Percentiles rank a stretch among this genome's conserved stretches.
Evolutionary conservation across 2,797 vertebrate genomes (phyloP).

Genomic region (Sphenodon punctatus): DNA sequence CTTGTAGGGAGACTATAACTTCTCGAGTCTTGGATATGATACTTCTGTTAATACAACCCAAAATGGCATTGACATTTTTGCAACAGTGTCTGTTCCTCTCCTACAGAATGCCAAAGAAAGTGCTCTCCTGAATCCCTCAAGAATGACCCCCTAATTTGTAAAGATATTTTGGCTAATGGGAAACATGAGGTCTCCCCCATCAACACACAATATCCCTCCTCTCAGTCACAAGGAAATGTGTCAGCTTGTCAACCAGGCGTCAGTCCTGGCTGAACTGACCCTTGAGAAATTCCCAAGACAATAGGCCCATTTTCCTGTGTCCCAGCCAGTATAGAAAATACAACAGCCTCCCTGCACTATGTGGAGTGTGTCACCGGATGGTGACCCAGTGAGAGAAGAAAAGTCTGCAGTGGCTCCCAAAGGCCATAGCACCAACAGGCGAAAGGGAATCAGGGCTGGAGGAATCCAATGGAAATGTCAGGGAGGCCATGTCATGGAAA

Average conservation of each 20-base stretch:
- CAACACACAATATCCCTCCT: neutral
- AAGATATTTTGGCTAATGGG: neutral
- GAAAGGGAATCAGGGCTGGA: neutral
- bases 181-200: neutral
- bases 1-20: too few relatives aligned
- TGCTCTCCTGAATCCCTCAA: neutral
- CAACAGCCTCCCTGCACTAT: neutral
- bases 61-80: too few relatives aligned
- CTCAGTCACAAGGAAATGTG: neutral
- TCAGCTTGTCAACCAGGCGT: neutral
- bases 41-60: too few relatives aligned
- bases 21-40: too few relatives aligned
- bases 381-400: slow-evolving; percentile 17
- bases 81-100: too few relatives aligned
- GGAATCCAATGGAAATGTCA: neutral
- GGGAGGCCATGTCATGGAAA: neutral
- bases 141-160: neutral
- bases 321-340: neutral
- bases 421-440: neutral
- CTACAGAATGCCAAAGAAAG: neutral
- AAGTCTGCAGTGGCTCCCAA: neutral
- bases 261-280: slow-evolving; percentile 69
- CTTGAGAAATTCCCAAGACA: slow-evolving; percentile 68
- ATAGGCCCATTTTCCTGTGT: slow-evolving; percentile 60
- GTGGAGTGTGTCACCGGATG: slow-evolving; percentile 43